A percentile compares a stretch with the other conserved stretches of the same genome.
phyloP scores from a whole-genome alignment of 2,113 vertebrate genomes.

The Paramormyrops kingsleyae region DNA sequence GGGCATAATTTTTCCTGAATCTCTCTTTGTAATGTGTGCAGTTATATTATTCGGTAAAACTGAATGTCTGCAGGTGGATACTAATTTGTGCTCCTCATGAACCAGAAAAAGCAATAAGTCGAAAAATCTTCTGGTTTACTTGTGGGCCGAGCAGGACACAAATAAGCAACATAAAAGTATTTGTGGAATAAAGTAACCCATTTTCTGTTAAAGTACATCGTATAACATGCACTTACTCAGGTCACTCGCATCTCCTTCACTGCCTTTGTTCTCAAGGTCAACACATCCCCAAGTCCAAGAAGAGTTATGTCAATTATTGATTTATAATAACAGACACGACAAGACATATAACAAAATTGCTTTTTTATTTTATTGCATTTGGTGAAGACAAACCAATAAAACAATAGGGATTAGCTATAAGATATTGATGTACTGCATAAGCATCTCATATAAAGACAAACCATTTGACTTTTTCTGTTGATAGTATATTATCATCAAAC shows the following conservation, averaged over 20 bases:
- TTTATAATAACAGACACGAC: conserved; percentile 16
- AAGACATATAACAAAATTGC: conserved; percentile 75
- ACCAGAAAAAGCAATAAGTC: neutral
- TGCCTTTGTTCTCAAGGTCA: neutral
- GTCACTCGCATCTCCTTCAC: neutral
- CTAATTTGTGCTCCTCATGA: neutral
- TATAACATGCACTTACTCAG: neutral
- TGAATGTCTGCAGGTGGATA: neutral
- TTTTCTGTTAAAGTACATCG: neutral
- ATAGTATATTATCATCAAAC: conserved; percentile 55
- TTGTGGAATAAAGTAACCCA: neutral
- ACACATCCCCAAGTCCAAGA: neutral
- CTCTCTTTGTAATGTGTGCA: neutral
- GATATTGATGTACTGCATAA: conserved; percentile 61
- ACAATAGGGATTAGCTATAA: conserved; percentile 74
- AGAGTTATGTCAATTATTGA: neutral
- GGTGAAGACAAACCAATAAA: conserved; percentile 81
- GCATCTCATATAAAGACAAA: conserved; percentile 69
- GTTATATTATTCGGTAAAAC: neutral
- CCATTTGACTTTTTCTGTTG: conserved; percentile 35
- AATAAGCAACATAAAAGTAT: neutral
- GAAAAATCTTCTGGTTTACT: neutral
- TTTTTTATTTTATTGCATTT: conserved; percentile 80
- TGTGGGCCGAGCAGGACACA: neutral
- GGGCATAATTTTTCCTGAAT: neutral